phyloP scores from a whole-genome alignment of 2,797 vertebrate species.

The Chaunax sp. region DNA sequence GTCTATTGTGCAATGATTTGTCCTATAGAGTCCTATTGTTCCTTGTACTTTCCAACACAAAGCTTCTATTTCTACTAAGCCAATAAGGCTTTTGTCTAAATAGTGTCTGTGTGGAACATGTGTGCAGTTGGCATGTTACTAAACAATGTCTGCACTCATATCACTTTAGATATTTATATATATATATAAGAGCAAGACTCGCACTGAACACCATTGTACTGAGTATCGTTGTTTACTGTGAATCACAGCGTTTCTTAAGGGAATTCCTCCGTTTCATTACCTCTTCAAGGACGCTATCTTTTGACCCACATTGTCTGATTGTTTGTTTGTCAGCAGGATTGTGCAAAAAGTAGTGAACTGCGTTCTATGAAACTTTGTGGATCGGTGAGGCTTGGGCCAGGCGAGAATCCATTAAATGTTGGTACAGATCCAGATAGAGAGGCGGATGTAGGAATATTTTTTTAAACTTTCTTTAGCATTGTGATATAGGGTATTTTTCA shows the following conservation, averaged over 20 bases:
- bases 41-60: conserved; percentile 52
- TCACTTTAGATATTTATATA: conserved; percentile 4
- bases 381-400: no score
- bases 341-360: no score
- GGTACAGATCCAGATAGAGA: no score
- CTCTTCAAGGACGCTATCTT: no score
- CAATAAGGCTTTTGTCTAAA: conserved; percentile 46
- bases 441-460: no score
- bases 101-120: conserved; percentile 33
- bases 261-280: neutral
- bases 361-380: no score
- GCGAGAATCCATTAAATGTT: no score
- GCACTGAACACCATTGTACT: conserved; percentile 1
- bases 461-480: no score
- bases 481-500: no score
- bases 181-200: neutral
- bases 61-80: conserved; percentile 47
- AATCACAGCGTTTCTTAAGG: neutral
- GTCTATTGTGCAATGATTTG: conserved; percentile 19
- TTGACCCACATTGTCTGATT: no score
- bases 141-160: conserved; percentile 39
- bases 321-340: no score
- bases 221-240: no score
- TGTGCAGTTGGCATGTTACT: conserved; percentile 33
- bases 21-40: conserved; percentile 53